Evolutionary conservation across 1,140 invertebrate species (phyloP).

Genomic region (Saccostrea cuccullata): DNA sequence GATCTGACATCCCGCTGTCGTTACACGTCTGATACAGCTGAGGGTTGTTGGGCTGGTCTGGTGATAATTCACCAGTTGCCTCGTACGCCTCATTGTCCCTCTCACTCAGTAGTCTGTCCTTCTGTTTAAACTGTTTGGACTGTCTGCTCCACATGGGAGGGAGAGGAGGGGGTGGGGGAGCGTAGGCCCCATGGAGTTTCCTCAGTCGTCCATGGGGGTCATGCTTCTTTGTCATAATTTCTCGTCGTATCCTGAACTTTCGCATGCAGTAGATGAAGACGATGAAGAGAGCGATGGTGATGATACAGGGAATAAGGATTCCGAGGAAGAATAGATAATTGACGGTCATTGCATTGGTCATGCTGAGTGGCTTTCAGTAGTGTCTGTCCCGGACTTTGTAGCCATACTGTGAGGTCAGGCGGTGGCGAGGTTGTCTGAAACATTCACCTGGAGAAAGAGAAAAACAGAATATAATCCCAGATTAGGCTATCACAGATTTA

Average conservation of each 20-base stretch:
- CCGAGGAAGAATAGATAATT: constrained; percentile 79
- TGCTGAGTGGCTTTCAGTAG: constrained; percentile 39
- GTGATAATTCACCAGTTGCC: constrained; percentile 62
- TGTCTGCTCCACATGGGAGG: constrained; percentile 39
- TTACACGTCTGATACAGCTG: constrained; percentile 63
- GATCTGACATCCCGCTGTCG: constrained; percentile 70
- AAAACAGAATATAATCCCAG: constrained; percentile 27
- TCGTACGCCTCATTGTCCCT: constrained; percentile 63
- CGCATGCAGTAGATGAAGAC: constrained; percentile 75
- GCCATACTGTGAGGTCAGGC: constrained; percentile 39
- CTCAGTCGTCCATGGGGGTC: constrained; percentile 67
- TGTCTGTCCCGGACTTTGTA: neutral
- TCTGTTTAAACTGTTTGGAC: neutral
- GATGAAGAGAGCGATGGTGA: constrained; percentile 78
- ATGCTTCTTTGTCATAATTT: constrained; percentile 68
- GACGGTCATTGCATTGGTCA: constrained; percentile 57
- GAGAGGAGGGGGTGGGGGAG: constrained; percentile 58
- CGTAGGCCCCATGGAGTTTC: constrained; percentile 50
- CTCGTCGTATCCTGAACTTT: constrained; percentile 62
- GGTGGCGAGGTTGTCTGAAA: neutral
- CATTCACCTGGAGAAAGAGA: constrained; percentile 38
- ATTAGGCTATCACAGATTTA: constrained; percentile 28
- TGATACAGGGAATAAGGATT: constrained; percentile 80
- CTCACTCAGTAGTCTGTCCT: constrained; percentile 42
- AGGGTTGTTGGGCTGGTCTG: constrained; percentile 43